Evolutionary conservation across 2,113 vertebrate species (phyloP).

Genomic region (Regulus satrapa): DNA sequence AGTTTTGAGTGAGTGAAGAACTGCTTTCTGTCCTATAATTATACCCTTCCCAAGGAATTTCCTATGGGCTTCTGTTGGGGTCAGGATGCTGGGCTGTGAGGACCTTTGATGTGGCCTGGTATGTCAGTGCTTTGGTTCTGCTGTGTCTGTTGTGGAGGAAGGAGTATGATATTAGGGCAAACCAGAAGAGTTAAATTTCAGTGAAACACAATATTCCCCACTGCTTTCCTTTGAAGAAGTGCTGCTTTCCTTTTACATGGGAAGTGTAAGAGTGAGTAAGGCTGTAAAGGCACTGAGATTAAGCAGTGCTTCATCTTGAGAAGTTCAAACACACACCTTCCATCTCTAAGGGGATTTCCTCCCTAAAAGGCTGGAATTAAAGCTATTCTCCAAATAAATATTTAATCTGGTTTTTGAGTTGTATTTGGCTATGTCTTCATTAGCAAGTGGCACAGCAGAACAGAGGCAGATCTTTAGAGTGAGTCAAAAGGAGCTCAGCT

Average conservation of each 20-base stretch:
- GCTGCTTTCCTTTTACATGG: not conserved
- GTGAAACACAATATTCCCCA: not conserved
- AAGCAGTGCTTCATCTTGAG: not conserved
- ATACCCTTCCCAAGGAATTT: not conserved
- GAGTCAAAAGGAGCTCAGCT: not conserved
- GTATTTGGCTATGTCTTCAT: not conserved
- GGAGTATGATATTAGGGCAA: not conserved
- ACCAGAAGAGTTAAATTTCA: not conserved
- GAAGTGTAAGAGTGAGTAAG: not conserved
- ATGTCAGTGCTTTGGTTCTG: not conserved
- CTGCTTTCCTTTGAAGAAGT: not conserved
- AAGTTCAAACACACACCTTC: not conserved
- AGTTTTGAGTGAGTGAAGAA: not conserved
- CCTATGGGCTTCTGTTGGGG: not conserved
- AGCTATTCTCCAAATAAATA: slow-evolving; percentile 30
- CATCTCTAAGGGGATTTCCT: not conserved
- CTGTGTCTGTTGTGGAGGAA: not conserved
- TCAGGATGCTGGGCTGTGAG: not conserved
- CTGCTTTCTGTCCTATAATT: not conserved
- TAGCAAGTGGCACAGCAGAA: not conserved
- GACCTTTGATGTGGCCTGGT: not conserved
- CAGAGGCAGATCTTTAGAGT: not conserved
- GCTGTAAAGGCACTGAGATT: not conserved
- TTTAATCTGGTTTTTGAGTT: not conserved
- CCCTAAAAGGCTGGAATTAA: slow-evolving; percentile 26